Base-by-base conservation (phyloP, 2,797 vertebrate genomes). In the Rhinogobio ventralis region DNA sequence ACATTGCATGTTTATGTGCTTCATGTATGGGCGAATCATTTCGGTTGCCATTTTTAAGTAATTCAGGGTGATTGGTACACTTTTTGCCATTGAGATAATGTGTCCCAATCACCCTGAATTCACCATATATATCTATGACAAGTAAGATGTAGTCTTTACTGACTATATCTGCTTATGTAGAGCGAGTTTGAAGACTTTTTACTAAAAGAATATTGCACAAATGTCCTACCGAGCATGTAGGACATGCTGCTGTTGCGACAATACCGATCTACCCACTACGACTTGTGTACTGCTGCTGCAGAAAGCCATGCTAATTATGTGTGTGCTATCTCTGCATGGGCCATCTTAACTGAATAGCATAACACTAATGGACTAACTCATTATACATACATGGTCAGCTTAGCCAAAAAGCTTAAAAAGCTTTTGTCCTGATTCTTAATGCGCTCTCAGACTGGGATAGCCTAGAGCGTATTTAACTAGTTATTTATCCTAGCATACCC, bases 401-500 rank as follows among this genome's bases (percentile, higher is more conserved):
- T 64, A 25, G 10, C 57, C 5, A 17, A 46, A 49, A 64, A 60
- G 57, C 25, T 64, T 78, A 78, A 46, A 64, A 28, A 64, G 17
- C 57, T 64, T 79, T 45, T 79, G 36, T 49, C 76, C 57, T 30
- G 42, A 13, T 57, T 77, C 36, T 13, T 77, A 60, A 62, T 79
- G 60, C n/a, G 0, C 19, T 46, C 57, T 19, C 57, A 49, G 39
- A 46, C 30, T 36, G 49, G 28, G 11, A 75, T 45, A 11, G 39
- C 60, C 76, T 64, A 62, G 76, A 79, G 60, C 42, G 64, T n/a
- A 79, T 79, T 79, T 64, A 64, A 45, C 39, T 79, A 42, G 36
- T 71, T 72, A 25, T 46, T 46, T 69, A 69, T 36, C 55, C 36
- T 62, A 45, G 36, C 8, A 3, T 20, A 19, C 15, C 5, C 55